Percentiles rank a stretch among this genome's conserved stretches.
phyloP scores from a whole-genome alignment of 1,140 invertebrate genomes.

The Harlomillsia oculata region DNA sequence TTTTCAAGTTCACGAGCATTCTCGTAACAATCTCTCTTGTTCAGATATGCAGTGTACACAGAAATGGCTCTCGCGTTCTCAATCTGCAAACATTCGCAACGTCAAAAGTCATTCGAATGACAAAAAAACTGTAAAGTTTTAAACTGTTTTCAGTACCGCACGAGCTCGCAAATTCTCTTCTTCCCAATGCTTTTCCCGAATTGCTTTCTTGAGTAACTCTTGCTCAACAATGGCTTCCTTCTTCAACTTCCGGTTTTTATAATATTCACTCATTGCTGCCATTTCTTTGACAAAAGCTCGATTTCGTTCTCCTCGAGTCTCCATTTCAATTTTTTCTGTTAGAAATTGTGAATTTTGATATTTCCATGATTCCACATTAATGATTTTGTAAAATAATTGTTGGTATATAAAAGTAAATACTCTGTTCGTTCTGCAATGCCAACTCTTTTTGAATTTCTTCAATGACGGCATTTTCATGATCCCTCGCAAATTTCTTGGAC shows the following conservation, averaged over 20 bases:
- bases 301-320: too few relatives aligned
- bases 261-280: slow-evolving; percentile 30
- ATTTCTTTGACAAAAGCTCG: slow-evolving; percentile 33
- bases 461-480: too few relatives aligned
- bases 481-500: too few relatives aligned
- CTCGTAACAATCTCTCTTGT: slow-evolving; percentile 20
- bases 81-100: slow-evolving; percentile 12
- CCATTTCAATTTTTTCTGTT: too few relatives aligned
- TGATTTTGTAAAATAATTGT: too few relatives aligned
- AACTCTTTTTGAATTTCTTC: too few relatives aligned
- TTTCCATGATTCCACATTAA: too few relatives aligned
- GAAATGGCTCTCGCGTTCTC: slow-evolving; percentile 29
- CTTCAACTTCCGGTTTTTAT: slow-evolving; percentile 26
- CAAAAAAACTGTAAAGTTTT: neutral
- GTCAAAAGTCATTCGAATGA: neutral
- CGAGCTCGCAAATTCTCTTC: slow-evolving; percentile 14
- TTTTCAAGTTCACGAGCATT: slow-evolving; percentile 20
- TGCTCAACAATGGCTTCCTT: slow-evolving; percentile 30
- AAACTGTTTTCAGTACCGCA: neutral
- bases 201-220: slow-evolving; percentile 31
- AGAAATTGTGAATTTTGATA: too few relatives aligned
- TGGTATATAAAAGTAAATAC: too few relatives aligned
- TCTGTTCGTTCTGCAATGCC: too few relatives aligned
- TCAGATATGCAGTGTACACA: slow-evolving; percentile 25
- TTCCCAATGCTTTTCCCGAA: slow-evolving; percentile 26